Percentiles rank a stretch among this genome's conserved stretches.
phyloP scores from a whole-genome alignment of 2,113 vertebrate genomes.

The Carlito syrichta region DNA sequence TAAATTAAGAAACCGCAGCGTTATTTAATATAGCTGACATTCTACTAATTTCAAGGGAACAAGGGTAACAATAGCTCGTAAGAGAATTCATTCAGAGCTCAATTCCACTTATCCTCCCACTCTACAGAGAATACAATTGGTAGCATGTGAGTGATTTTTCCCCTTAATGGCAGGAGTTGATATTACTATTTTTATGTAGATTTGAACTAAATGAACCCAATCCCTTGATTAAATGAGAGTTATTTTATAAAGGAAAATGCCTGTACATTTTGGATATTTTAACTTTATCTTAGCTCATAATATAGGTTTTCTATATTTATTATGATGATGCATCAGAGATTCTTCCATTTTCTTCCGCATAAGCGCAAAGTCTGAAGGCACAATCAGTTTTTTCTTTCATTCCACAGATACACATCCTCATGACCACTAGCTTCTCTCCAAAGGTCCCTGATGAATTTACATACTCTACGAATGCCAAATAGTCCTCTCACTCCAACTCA shows the following conservation, averaged over 20 bases:
- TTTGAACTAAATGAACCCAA: constrained; percentile 63
- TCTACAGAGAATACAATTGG: constrained; percentile 52
- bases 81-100: constrained; percentile 58
- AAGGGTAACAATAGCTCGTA: constrained; percentile 45
- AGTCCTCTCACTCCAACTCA: neutral
- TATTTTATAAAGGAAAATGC: constrained; percentile 26
- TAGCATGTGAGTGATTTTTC: constrained; percentile 46
- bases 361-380: neutral
- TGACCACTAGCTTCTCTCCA: neutral
- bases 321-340: neutral
- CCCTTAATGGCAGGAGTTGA: constrained; percentile 52
- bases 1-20: constrained; percentile 68
- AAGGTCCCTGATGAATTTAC: neutral
- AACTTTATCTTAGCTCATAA: constrained; percentile 36
- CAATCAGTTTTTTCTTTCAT: neutral
- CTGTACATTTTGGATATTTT: constrained; percentile 34
- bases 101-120: constrained; percentile 57
- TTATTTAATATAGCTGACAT: constrained; percentile 68
- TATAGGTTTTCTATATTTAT: neutral
- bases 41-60: constrained; percentile 67
- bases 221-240: constrained; percentile 48
- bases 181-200: constrained; percentile 69
- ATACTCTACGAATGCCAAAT: neutral
- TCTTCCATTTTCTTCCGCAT: neutral
- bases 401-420: neutral